Evolutionary conservation across 2,797 vertebrate genomes (phyloP).

Genomic region (Gouania willdenowi): DNA sequence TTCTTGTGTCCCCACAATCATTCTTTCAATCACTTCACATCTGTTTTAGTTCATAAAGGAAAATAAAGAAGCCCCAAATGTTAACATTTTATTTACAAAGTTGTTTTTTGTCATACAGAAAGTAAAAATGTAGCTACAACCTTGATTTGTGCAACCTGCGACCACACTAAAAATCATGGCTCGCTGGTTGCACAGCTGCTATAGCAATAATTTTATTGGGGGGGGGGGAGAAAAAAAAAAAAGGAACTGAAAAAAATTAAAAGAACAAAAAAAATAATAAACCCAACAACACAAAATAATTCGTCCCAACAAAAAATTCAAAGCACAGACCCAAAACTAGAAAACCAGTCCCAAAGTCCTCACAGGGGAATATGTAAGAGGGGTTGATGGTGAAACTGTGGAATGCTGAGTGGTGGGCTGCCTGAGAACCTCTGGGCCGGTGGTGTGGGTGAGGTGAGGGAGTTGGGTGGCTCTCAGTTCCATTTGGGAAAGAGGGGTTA

Average conservation of each 20-base stretch:
- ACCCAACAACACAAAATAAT: conserved; percentile 68
- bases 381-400: conserved; percentile 79
- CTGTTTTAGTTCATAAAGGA: conserved; percentile 3
- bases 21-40: too few species aligned
- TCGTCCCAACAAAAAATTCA: conserved; percentile 84
- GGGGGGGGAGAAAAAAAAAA: conserved; percentile 45
- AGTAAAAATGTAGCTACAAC: conserved; percentile 96
- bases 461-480: conserved; percentile 65
- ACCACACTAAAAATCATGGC: conserved; percentile 81
- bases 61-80: conserved; percentile 82
- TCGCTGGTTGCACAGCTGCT: conserved; percentile 81
- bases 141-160: conserved; percentile 82
- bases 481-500: conserved; percentile 9
- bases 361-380: conserved; percentile 79
- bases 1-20: too few species aligned
- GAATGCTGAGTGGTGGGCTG: conserved; percentile 86
- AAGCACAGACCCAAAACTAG: conserved; percentile 85
- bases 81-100: conserved; percentile 99
- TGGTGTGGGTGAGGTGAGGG: conserved; percentile 44
- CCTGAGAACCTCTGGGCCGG: conserved; percentile 74
- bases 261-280: conserved; percentile 49
- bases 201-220: conserved; percentile 86
- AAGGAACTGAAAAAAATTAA: conserved; percentile 39
- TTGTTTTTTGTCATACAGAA: conserved; percentile 89
- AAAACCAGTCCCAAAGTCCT: conserved; percentile 83